Evolutionary conservation across 92 coral and sea anemone genomes (phyloP), one percentile per base, ranked within the genome.

Genomic region (Porites evermanni): DNA sequence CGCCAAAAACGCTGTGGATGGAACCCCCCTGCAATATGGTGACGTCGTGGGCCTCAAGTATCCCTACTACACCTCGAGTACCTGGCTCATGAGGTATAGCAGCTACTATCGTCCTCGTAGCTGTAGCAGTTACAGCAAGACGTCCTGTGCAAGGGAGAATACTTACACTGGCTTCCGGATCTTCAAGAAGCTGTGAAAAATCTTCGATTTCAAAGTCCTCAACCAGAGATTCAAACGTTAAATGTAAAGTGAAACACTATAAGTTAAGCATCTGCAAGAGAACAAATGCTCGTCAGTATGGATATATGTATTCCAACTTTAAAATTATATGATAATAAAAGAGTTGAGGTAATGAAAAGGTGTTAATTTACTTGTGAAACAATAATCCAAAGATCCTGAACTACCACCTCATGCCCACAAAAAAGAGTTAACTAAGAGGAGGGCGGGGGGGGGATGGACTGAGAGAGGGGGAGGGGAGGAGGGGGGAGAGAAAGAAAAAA

Each of bases 31-130:
- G 58, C 94, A 91, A 66, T 90, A 83, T 72, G 93, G 91, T 2
- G 97, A 94, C 70, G 81, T 85, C 1, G 93, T 91, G 26, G 97
- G 74, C 6, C 78, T 94, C 65, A 88, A 89, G 6, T 94, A 67
- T 66, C 92, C 95, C 4, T 87, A 72, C 54, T 79, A 71, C 12
- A 1, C 74, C 81, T 2, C 60, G 23, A 24, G 2, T 65, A 9
- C 29, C 13, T 94, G 97, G 97, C 21, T 21, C 21, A 72, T 94
- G 78, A 80, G 84, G 64, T 70, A 51, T 8, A 67, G 95, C 16
- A 53, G 87, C 21, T 60, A 84, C n/a, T 88, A 76, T 32, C 91
- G 91, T 79, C 38, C 94, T 24, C 58, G 84, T 0, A 38, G 75
- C 9, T 94, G 97, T 68, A 70, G 79, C 50, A 4, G 24, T 3